Conservation (phyloP, 2,797 vertebrate species). For the Sebastes trivittatus region DNA sequence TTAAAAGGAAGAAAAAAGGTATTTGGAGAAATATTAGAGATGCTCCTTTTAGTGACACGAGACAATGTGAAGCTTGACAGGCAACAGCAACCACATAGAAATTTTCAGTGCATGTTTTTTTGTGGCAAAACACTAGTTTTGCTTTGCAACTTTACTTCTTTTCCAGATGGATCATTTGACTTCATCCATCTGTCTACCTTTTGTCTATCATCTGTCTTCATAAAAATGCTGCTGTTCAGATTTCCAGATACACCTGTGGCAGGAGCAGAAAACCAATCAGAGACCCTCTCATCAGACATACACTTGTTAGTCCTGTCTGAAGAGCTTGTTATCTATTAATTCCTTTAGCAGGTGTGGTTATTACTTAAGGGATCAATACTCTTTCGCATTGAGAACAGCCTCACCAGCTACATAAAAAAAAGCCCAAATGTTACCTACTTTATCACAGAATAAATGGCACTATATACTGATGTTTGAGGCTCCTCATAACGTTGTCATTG, state of each 20-base stretch:
- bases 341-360: not conserved
- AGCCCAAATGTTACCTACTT: not conserved
- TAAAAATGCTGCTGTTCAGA: conserved; percentile 33
- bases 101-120: not conserved
- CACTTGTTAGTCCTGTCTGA: not conserved
- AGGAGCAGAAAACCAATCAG: conserved; percentile 25
- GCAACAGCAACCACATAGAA: not conserved
- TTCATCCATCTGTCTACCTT: conserved; percentile 23
- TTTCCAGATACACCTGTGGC: conserved; percentile 27
- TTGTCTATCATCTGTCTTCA: conserved; percentile 49
- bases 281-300: conserved; percentile 7
- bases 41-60: not conserved
- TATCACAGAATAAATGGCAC: not conserved
- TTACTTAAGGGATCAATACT: not conserved
- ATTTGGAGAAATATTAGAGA: not conserved
- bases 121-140: conserved; percentile 2
- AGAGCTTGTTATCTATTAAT: not conserved
- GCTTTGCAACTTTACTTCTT: not conserved
- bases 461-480: not conserved
- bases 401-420: not conserved
- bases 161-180: conserved; percentile 39
- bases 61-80: not conserved
- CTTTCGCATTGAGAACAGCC: not conserved
- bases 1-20: not conserved
- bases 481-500: not conserved